phyloP scores from a whole-genome alignment of 2,888 invertebrate species.

The Drosophila niveifrons region DNA sequence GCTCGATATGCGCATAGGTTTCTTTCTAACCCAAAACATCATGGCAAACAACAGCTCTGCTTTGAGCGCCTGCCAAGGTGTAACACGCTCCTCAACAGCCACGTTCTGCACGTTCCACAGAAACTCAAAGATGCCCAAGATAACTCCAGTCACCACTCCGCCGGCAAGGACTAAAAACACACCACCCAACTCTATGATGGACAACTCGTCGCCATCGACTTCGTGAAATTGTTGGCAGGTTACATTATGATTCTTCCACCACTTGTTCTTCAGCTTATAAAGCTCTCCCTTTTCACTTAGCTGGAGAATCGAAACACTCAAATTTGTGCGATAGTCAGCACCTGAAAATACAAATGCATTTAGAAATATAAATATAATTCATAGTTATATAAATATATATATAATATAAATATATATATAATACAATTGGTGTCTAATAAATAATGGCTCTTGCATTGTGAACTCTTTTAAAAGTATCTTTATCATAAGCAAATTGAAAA shows the following conservation, averaged over 20 bases:
- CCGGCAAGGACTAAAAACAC: constrained; percentile 93
- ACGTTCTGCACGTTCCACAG: constrained; percentile 93
- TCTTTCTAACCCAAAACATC: constrained; percentile 90
- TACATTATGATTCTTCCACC: constrained; percentile 93
- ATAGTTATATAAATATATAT: neutral
- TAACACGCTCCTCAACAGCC: constrained; percentile 91
- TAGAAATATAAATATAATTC: constrained; percentile 34
- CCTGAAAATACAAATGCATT: constrained; percentile 86
- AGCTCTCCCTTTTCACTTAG: constrained; percentile 95
- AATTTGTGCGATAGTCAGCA: constrained; percentile 91
- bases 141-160: constrained; percentile 90
- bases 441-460: too few species aligned
- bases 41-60: constrained; percentile 91
- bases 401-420: neutral
- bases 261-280: constrained; percentile 92
- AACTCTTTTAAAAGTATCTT: too few species aligned
- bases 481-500: too few species aligned
- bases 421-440: too few species aligned
- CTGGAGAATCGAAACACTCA: constrained; percentile 95
- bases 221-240: constrained; percentile 67
- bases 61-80: constrained; percentile 89
- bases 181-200: constrained; percentile 92
- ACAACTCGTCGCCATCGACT: constrained; percentile 84
- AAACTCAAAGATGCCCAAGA: constrained; percentile 93
- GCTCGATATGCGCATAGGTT: constrained; percentile 87